These are phyloP conservation scores for Heteromyza rotundicornis DNA, from an alignment of 2,888 invertebrate species.

Conservation along the genomic window DNA sequence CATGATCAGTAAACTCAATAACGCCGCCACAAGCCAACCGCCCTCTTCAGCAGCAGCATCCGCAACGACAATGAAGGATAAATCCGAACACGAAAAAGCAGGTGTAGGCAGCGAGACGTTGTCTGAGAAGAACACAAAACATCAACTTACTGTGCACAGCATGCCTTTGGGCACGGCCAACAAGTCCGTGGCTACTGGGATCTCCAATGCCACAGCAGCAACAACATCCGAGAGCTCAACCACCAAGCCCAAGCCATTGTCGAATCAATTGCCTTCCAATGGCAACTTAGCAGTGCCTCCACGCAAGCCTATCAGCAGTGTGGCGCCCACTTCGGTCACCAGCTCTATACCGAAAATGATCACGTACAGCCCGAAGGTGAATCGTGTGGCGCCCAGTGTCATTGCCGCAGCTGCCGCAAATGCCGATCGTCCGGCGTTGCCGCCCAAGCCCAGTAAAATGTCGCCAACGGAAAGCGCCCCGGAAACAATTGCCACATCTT, in stretches of 20 bases:
- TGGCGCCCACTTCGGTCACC: constrained; percentile 76
- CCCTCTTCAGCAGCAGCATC: background rate
- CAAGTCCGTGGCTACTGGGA: constrained; percentile 58
- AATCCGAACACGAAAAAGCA: constrained; percentile 36
- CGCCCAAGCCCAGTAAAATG: constrained; percentile 77
- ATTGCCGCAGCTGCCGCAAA: constrained; percentile 37
- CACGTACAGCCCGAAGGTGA: constrained; percentile 63
- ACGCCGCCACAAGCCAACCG: constrained; percentile 26
- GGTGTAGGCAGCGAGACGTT: constrained; percentile 55
- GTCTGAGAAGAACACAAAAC: constrained; percentile 52
- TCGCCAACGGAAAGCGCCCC: constrained; percentile 54
- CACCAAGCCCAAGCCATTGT: background rate
- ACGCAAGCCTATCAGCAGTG: constrained; percentile 86
- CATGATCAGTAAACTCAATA: constrained; percentile 48
- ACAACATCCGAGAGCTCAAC: background rate
- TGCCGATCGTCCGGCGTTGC: constrained; percentile 74
- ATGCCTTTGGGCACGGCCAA: constrained; percentile 64
- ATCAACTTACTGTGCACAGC: constrained; percentile 67
- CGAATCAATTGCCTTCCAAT: constrained; percentile 52
- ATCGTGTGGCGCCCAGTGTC: constrained; percentile 62
- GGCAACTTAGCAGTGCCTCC: constrained; percentile 60
- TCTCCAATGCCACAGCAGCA: constrained; percentile 38
- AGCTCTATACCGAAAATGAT: constrained; percentile 62
- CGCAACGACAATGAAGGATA: constrained; percentile 16
- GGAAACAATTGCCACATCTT: constrained; percentile 60